Base-by-base conservation (phyloP, 2,797 vertebrate species). In the Peromyscus nudipes region DNA sequence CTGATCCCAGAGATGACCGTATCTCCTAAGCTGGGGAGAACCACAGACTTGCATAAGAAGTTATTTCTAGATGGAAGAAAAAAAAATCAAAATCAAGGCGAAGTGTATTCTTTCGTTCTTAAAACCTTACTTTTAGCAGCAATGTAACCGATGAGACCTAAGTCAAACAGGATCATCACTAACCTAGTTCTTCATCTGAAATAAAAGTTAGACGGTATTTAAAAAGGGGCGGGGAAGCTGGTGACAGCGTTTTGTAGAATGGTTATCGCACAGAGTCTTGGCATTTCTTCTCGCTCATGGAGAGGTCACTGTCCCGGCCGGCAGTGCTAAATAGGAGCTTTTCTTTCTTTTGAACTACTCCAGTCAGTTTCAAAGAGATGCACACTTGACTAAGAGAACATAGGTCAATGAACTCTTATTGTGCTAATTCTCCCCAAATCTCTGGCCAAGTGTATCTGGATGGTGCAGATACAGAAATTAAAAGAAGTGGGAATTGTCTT, bases 191-290 rank as follows among this genome's bases (percentile, higher is more conserved):
- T 67, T 82, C 60, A 43, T 76, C 95, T 77, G 40, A 92, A 94
- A 91, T 81, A 81, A 87, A 94, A 92, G 34, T 65, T 94, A 76
- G n/a, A 16, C 79, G n/a, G 9, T 40, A 64, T 92, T 89, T 57
- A 2, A 71, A 62, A 49, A 57, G 43, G 52, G 64, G 64, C 40
- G 62, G 31, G 29, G 9, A 79, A 27, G 69, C 46, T 87, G 86
- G 23, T 82, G 27, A 69, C 31, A 67, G 49, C 55, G 4, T 2
- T 97, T 94, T 82, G 29, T 62, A 92, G 23, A 89, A 60, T 27
- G 3, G 55, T 5, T 81, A 34, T 21, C 49, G 84, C 86, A 75
- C 17, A 40, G 4, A 81, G 29, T 25, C 34, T 89, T 8, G 75
- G 23, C 4, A 57, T 90, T 73, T 71, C 10, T 57, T 75, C 17